Percentiles rank a stretch among this genome's conserved stretches.
Conservation (phyloP, 1,140 invertebrate genomes). For the Chironomus tepperi region DNA sequence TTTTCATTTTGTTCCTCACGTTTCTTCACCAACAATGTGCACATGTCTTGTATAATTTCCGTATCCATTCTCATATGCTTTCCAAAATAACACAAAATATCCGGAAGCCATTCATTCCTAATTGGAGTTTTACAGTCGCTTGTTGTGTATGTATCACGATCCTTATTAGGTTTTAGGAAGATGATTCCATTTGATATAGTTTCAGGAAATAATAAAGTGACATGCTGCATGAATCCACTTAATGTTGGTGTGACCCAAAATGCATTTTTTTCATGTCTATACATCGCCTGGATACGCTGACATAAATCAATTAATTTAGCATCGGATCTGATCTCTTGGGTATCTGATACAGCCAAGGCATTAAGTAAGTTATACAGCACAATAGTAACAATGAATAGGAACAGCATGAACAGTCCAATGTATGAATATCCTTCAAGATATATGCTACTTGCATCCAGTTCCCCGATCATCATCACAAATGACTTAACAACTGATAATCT, state of each 20-base stretch:
- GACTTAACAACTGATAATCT: conserved; percentile 65
- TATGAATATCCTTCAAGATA: conserved; percentile 53
- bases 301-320: background rate
- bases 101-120: background rate
- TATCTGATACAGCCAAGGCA: conserved; percentile 68
- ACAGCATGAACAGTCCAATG: conserved; percentile 63
- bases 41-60: background rate
- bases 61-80: background rate
- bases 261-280: background rate
- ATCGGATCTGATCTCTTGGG: background rate
- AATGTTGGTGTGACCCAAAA: background rate
- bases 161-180: background rate
- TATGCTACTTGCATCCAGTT: conserved; percentile 65
- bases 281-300: background rate
- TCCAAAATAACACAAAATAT: background rate
- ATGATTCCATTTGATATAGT: background rate
- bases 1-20: background rate
- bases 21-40: background rate
- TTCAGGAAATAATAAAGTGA: background rate
- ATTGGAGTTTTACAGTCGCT: background rate
- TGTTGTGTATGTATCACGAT: background rate
- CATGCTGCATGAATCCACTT: background rate
- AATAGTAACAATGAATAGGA: conserved; percentile 70
- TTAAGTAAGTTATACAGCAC: conserved; percentile 72
- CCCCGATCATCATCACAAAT: conserved; percentile 73